phyloP scores from a whole-genome alignment of 2,797 vertebrate species.

The Semaprochilodus insignis region DNA sequence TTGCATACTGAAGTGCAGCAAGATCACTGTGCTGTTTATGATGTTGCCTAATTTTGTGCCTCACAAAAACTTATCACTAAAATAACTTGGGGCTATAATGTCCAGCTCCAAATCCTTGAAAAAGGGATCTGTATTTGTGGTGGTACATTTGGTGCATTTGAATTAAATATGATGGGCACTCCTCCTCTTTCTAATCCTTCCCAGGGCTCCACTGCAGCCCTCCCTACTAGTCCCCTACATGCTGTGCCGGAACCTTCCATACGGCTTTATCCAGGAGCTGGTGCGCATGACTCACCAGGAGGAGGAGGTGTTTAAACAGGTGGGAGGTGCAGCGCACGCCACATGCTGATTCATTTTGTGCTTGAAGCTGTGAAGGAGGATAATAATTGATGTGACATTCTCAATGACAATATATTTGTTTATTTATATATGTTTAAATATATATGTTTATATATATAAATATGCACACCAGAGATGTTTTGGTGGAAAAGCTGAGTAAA shows the following conservation, averaged over 20 bases:
- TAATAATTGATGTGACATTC: constrained; percentile 33
- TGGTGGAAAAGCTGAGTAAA: neutral
- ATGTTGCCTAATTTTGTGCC: too few species aligned
- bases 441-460: too few species aligned
- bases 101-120: too few species aligned
- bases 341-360: constrained; percentile 39
- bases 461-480: neutral
- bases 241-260: constrained; percentile 98
- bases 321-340: constrained; percentile 62
- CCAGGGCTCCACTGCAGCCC: constrained; percentile 89
- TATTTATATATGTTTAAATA: neutral
- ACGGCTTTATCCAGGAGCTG: constrained; percentile 96
- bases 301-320: constrained; percentile 94
- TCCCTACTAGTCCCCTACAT: constrained; percentile 97
- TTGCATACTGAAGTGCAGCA: too few species aligned
- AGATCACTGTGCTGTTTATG: too few species aligned
- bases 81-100: neutral
- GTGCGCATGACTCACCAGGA: constrained; percentile 97
- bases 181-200: constrained; percentile 37
- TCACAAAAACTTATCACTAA: neutral
- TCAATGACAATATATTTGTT: neutral
- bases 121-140: neutral
- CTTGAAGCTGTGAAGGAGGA: constrained; percentile 39
- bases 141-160: neutral
- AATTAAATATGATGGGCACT: constrained; percentile 19